Base-by-base conservation (phyloP, 2,888 invertebrate genomes). In the Drosophila eohydei region DNA sequence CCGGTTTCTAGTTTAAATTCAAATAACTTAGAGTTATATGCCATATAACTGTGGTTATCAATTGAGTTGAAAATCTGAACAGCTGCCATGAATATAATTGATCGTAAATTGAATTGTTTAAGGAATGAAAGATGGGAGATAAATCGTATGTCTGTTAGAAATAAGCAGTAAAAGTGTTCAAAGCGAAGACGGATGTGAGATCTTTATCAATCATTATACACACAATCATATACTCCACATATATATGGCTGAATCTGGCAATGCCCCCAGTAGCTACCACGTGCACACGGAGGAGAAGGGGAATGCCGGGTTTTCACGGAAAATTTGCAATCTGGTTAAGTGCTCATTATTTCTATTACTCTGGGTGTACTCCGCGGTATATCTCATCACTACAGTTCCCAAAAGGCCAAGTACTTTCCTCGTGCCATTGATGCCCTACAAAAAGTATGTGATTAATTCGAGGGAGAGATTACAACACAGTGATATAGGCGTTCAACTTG, bases 61-160 rank as follows among this genome's bases (percentile, higher is more conserved):
- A 50, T 34, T 34, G 16, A 11, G 32, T 34, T 16, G 2, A 34
- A 34, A 32, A 9, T 16, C 6, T 32, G 16, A 32, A 3, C 16
- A 32, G 50, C 7, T 50, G 50, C 50, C 32, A 50, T 50, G 32
- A 50, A 50, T 34, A 34, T 16, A 50, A 21, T 34, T 12, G 16
- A 50, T 50, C 32, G 11, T 50, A 50, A 16, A 34, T 50, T 50
- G 16, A 50, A 50, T 50, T 9, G 34, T 34, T 16, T 21, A 16
- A 50, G 32, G 50, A 12, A 34, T 32, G 50, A 32, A 30, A 8
- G 21, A 52, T 36, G 34, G 36, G 9, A 51, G 51, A 51, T 36
- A 21, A 14, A 14, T 51, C 21, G 14, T 26, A 4, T 8, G 14
- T 12, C 14, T 51, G 16, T 3, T 14, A 36, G 12, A 36, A 36